Percentiles rank a stretch among this genome's conserved stretches.
These are phyloP conservation scores for Drosophila neocordata DNA, from an alignment of 1,140 invertebrate genomes.

Conservation along the genomic window DNA sequence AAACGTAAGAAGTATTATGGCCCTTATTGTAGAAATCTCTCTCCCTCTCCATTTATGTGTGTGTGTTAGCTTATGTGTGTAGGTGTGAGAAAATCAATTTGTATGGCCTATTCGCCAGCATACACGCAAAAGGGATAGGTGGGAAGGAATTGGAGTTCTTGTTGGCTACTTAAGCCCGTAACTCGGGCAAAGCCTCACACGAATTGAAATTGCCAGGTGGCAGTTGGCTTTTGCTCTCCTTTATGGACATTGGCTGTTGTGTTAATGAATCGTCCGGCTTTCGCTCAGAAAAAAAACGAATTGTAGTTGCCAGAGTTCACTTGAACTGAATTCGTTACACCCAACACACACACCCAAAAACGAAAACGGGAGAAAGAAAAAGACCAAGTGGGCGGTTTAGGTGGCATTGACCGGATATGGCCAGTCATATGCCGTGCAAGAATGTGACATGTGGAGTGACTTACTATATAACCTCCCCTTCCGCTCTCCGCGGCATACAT, in stretches of 20 bases:
- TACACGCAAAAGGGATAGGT: constrained; percentile 23
- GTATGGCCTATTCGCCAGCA: constrained; percentile 40
- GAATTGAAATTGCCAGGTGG: constrained; percentile 49
- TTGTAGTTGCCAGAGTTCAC: constrained; percentile 38
- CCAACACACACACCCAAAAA: constrained; percentile 24
- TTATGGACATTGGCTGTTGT: constrained; percentile 53
- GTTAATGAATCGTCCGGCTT: constrained; percentile 47
- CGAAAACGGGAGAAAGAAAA: background rate
- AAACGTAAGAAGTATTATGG: constrained; percentile 11
- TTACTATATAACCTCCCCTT: constrained; percentile 36
- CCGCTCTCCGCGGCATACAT: too few species aligned
- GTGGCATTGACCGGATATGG: constrained; percentile 44
- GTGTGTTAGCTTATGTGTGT: too few species aligned
- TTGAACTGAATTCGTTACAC: constrained; percentile 43
- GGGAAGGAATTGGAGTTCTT: constrained; percentile 30
- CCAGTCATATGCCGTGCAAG: constrained; percentile 55
- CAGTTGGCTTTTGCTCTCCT: constrained; percentile 43
- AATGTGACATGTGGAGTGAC: constrained; percentile 57
- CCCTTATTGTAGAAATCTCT: background rate
- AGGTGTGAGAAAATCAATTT: constrained; percentile 75
- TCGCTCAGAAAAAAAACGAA: constrained; percentile 8
- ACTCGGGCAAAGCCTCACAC: constrained; percentile 45
- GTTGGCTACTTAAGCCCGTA: constrained; percentile 46
- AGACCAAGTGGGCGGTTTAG: background rate
- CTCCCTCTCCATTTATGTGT: background rate